phyloP scores from a whole-genome alignment of 2,888 invertebrate species.

The Drosophila buzzatii region DNA sequence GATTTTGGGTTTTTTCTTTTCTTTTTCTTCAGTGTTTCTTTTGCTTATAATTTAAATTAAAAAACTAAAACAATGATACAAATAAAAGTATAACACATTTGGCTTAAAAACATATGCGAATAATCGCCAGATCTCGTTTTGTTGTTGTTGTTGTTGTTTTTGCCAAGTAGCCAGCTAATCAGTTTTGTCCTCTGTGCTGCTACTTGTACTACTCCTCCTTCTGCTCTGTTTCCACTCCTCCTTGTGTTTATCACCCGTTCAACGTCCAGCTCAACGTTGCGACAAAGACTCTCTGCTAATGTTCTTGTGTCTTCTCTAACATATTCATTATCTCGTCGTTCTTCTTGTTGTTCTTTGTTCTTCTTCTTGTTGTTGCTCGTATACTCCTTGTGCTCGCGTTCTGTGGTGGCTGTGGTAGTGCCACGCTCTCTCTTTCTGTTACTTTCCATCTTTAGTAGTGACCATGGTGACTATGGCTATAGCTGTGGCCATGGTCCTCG shows the following conservation, averaged over 20 bases:
- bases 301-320: slow-evolving; percentile 54
- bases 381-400: slow-evolving; percentile 81
- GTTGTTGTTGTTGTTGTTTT: slow-evolving; percentile 22
- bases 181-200: slow-evolving; percentile 75
- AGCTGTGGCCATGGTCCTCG: slow-evolving; percentile 65
- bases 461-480: slow-evolving; percentile 32
- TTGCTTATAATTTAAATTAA: slow-evolving; percentile 80
- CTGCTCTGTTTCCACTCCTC: slow-evolving; percentile 52
- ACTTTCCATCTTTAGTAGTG: slow-evolving; percentile 50
- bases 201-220: slow-evolving; percentile 55
- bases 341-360: slow-evolving; percentile 34
- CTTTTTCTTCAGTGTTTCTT: slow-evolving; percentile 68
- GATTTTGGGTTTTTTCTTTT: slow-evolving; percentile 3
- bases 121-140: slow-evolving; percentile 57
- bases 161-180: slow-evolving; percentile 59
- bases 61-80: slow-evolving; percentile 76
- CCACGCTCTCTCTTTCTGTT: slow-evolving; percentile 11
- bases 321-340: slow-evolving; percentile 20
- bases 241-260: slow-evolving; percentile 76
- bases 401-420: slow-evolving; percentile 71
- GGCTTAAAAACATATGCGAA: slow-evolving; percentile 81
- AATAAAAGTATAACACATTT: slow-evolving; percentile 84
- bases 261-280: slow-evolving; percentile 85
- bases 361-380: slow-evolving; percentile 43
- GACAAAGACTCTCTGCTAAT: slow-evolving; percentile 67